Evolutionary conservation across 2,888 invertebrate genomes (phyloP).

Genomic region (Drosophila neoperkinsi): DNA sequence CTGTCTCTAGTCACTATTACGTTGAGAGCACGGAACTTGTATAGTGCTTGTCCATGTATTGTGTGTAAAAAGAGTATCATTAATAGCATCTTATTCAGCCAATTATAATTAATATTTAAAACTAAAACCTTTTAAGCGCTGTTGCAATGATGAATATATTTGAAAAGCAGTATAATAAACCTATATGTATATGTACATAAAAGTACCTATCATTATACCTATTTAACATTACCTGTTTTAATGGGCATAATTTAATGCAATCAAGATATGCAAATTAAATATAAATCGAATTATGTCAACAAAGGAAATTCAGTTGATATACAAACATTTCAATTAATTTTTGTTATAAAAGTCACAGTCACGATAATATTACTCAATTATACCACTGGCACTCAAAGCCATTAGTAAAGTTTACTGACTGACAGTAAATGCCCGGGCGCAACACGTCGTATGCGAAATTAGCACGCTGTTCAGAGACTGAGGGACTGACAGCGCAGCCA

Average conservation of each 20-base stretch:
- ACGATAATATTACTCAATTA: background rate
- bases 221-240: background rate
- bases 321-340: constrained; percentile 5
- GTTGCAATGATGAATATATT: background rate
- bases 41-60: too few species aligned
- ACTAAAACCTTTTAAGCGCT: background rate
- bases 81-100: background rate
- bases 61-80: background rate
- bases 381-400: background rate
- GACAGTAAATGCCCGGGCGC: background rate
- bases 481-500: constrained; percentile 5
- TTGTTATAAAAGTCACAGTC: background rate
- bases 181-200: background rate
- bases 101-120: background rate
- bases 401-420: background rate
- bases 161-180: background rate
- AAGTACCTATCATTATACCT: background rate
- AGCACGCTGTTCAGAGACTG: constrained; percentile 5
- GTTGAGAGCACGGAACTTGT: background rate
- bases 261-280: constrained; percentile 3
- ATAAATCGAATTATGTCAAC: background rate
- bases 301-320: background rate
- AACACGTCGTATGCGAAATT: constrained; percentile 45
- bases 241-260: background rate
- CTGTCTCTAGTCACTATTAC: background rate